These are phyloP conservation scores for Ochropleura plecta DNA, from an alignment of 2,888 invertebrate species.

Conservation along the genomic window DNA sequence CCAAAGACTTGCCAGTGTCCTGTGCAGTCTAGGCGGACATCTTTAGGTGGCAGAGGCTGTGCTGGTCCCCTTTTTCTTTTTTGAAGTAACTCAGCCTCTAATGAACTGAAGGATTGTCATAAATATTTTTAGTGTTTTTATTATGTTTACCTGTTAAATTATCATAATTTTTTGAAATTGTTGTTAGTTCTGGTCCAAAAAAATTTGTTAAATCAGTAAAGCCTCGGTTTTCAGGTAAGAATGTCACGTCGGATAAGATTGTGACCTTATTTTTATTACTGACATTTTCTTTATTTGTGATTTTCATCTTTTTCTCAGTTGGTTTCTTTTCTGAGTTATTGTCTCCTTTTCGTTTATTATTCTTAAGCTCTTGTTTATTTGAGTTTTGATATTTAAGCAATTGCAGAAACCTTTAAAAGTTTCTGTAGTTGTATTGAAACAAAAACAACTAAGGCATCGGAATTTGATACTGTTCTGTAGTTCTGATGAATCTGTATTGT, in stretches of 20 bases:
- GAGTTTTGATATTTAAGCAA: slow-evolving; percentile 13
- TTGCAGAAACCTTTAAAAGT: no score
- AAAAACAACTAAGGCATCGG: slow-evolving; percentile 53
- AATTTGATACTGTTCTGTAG: slow-evolving; percentile 19
- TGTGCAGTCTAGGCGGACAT: no score
- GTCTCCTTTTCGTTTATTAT: slow-evolving; percentile 22
- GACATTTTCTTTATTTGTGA: slow-evolving; percentile 8
- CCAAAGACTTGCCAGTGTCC: no score
- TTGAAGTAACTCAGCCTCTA: no score
- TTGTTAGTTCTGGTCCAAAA: neutral
- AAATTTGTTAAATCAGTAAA: slow-evolving; percentile 8
- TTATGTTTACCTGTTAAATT: neutral
- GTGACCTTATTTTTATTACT: slow-evolving; percentile 17
- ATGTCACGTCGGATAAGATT: slow-evolving; percentile 11
- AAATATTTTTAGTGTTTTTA: slow-evolving; percentile 7
- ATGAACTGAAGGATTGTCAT: neutral
- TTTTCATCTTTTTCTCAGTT: slow-evolving; percentile 7
- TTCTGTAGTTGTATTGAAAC: no score
- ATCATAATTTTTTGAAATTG: slow-evolving; percentile 1
- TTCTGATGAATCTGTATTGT: no score
- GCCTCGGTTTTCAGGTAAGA: slow-evolving; percentile 9
- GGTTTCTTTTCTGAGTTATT: slow-evolving; percentile 17
- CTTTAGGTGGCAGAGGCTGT: no score
- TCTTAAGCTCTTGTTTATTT: slow-evolving; percentile 13
- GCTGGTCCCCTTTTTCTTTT: no score